A percentile compares a stretch with the other conserved stretches of the same genome.
Evolutionary conservation across 2,797 vertebrate genomes (phyloP).

Genomic region (Champsocephalus esox): DNA sequence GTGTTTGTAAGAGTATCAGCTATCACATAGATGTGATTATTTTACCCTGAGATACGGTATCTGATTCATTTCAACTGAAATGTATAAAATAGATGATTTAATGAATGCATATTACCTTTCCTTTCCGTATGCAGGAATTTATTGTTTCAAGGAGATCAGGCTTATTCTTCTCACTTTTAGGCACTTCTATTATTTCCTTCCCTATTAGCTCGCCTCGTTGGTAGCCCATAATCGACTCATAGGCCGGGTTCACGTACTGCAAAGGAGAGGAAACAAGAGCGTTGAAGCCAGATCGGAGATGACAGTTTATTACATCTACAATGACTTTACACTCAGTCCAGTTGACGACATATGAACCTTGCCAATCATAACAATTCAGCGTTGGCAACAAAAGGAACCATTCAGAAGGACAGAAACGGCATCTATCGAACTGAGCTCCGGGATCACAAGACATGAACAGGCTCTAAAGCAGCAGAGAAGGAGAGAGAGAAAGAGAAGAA

Average conservation of each 20-base stretch:
- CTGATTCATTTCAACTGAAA: conserved; percentile 1
- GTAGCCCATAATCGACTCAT: conserved; percentile 96
- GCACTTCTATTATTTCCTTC: conserved; percentile 96
- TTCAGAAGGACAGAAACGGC: conserved; percentile 45
- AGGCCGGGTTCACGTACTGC: conserved; percentile 97
- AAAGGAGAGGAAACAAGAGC: conserved; percentile 45
- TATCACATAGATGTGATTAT: not conserved
- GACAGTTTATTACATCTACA: conserved; percentile 7
- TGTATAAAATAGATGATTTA: not conserved
- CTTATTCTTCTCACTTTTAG: conserved; percentile 97
- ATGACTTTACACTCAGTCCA: conserved; percentile 19
- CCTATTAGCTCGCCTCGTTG: conserved; percentile 94
- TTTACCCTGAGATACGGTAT: not conserved
- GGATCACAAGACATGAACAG: conserved; percentile 64
- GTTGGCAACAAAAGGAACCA: conserved; percentile 52
- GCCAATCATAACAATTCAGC: conserved; percentile 17
- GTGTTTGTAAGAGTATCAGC: not conserved
- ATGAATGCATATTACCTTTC: conserved; percentile 89
- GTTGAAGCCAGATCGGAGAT: conserved; percentile 10
- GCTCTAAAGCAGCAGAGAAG: conserved; percentile 18
- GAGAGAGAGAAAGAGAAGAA: not conserved
- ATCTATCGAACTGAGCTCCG: conserved; percentile 50
- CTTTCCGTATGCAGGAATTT: conserved; percentile 95
- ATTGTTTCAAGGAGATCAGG: conserved; percentile 95
- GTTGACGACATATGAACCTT: conserved; percentile 6